phyloP scores from a whole-genome alignment of 2,888 invertebrate species.

The Scaptomyza reducta region DNA sequence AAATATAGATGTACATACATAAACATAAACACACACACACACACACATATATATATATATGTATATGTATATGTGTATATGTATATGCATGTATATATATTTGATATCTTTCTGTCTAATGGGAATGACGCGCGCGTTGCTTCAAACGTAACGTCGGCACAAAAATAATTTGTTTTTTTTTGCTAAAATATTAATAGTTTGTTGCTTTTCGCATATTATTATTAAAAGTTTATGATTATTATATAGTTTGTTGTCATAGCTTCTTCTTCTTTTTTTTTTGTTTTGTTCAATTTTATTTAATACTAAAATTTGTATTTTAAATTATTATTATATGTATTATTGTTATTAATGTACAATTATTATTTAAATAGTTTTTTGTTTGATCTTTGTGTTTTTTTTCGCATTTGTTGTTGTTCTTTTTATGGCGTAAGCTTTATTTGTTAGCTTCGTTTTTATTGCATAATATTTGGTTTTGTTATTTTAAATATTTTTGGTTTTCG shows the following conservation, averaged over 20 bases:
- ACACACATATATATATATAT: slow-evolving; percentile 14
- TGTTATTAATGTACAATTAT: slow-evolving; percentile 65
- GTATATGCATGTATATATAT: slow-evolving; percentile 27
- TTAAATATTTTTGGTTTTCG: slow-evolving; percentile 48
- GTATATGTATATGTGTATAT: slow-evolving; percentile 21
- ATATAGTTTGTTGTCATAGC: slow-evolving; percentile 35
- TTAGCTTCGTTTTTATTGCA: slow-evolving; percentile 44
- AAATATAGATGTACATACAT: slow-evolving; percentile 29
- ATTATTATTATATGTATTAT: slow-evolving; percentile 51
- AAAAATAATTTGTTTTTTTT: slow-evolving; percentile 55
- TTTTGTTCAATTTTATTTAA: slow-evolving; percentile 29
- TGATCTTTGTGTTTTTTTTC: slow-evolving; percentile 16
- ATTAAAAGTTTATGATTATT: slow-evolving; percentile 19
- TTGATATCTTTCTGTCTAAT: slow-evolving; percentile 74
- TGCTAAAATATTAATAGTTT: slow-evolving; percentile 59
- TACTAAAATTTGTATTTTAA: slow-evolving; percentile 50
- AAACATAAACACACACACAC: slow-evolving; percentile 1
- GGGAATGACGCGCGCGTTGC: slow-evolving; percentile 80
- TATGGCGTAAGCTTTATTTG: slow-evolving; percentile 66
- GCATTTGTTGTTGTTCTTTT: slow-evolving; percentile 48
- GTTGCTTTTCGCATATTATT: slow-evolving; percentile 47
- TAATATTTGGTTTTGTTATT: slow-evolving; percentile 60
- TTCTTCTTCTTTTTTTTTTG: neutral
- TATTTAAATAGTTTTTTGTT: slow-evolving; percentile 17
- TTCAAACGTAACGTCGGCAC: slow-evolving; percentile 76